Percentiles rank a stretch among this genome's conserved stretches.
phyloP scores from a whole-genome alignment of 2,797 vertebrate genomes.

The Pseudocheirus occidentalis region DNA sequence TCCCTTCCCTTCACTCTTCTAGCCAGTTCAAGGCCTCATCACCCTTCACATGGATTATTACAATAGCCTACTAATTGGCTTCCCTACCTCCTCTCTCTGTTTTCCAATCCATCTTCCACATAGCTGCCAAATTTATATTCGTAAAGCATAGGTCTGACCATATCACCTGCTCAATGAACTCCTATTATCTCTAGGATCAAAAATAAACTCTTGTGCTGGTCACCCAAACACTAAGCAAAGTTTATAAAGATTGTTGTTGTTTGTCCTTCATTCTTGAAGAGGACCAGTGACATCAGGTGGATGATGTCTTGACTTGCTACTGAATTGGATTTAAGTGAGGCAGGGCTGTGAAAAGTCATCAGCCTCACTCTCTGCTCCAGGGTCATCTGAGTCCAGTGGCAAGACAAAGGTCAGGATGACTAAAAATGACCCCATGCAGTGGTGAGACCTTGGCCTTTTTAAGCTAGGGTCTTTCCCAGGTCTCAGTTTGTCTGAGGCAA shows the following conservation, averaged over 20 bases:
- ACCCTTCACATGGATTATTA: not conserved
- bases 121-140: not conserved
- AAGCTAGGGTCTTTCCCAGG: too few relatives aligned
- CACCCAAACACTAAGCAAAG: not conserved
- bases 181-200: not conserved
- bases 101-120: not conserved
- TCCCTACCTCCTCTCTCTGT: not conserved
- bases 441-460: too few relatives aligned
- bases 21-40: not conserved
- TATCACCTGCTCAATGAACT: not conserved
- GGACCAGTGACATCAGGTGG: not conserved
- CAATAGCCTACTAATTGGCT: not conserved
- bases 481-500: too few relatives aligned
- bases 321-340: too few relatives aligned
- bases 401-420: too few relatives aligned
- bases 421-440: too few relatives aligned
- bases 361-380: too few relatives aligned
- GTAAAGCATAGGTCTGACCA: not conserved
- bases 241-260: not conserved
- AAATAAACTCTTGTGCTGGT: not conserved
- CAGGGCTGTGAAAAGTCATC: too few relatives aligned
- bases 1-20: not conserved
- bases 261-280: not conserved
- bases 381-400: too few relatives aligned
- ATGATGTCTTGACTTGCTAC: too few relatives aligned